phyloP scores from a whole-genome alignment of 2,797 vertebrate species.

The Tokudaia muenninki region DNA sequence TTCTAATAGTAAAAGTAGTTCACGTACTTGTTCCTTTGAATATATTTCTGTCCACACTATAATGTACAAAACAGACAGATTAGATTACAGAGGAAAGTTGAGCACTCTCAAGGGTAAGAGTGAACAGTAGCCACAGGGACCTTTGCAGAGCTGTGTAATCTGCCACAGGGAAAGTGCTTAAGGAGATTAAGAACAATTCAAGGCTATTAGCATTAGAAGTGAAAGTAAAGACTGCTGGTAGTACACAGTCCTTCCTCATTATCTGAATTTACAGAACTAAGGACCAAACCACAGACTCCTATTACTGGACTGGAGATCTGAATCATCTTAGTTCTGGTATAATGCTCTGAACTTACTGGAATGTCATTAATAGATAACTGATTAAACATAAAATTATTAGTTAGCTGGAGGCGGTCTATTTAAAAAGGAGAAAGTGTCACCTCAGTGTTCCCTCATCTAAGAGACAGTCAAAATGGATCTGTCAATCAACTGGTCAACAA shows the following conservation, averaged over 20 bases:
- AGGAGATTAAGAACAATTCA: background rate
- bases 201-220: background rate
- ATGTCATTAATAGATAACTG: background rate
- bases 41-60: conserved; percentile 22
- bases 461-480: background rate
- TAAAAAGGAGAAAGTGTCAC: background rate
- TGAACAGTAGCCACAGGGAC: background rate
- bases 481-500: background rate
- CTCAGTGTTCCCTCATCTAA: background rate
- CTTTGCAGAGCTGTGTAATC: background rate
- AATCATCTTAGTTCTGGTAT: background rate
- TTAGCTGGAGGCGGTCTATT: background rate
- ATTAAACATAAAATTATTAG: background rate
- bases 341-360: background rate
- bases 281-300: background rate
- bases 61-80: background rate
- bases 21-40: conserved; percentile 52
- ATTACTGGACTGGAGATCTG: background rate
- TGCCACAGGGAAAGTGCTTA: background rate
- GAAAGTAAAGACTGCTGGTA: background rate
- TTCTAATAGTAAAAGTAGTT: conserved; percentile 47
- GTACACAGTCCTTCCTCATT: background rate
- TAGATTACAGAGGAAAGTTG: background rate
- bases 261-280: background rate
- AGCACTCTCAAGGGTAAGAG: background rate